Percentiles rank a stretch among this genome's conserved stretches.
Evolutionary conservation across 2,888 invertebrate species (phyloP).

Genomic region (Drosophila cracens): DNA sequence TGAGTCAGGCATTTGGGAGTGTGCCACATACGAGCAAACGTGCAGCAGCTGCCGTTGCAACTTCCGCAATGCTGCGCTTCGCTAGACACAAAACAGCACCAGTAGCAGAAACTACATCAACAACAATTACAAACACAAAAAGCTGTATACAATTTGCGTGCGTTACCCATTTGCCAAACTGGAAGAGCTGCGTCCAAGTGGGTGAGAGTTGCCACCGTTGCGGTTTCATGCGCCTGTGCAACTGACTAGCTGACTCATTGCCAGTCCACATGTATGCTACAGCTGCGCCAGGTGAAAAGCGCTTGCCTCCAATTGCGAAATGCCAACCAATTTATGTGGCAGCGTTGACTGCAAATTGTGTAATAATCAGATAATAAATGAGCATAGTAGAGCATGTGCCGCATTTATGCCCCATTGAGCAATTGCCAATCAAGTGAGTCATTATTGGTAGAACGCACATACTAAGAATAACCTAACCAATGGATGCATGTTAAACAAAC

Average conservation of each 20-base stretch:
- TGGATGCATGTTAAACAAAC: background rate
- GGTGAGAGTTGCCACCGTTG: conserved; percentile 60
- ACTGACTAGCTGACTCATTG: conserved; percentile 54
- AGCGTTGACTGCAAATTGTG: conserved; percentile 61
- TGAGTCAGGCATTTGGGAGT: conserved; percentile 36
- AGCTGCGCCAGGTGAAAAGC: conserved; percentile 70
- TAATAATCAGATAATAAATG: conserved; percentile 73
- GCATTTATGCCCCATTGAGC: conserved; percentile 73
- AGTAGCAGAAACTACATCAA: conserved; percentile 48
- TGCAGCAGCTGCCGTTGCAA: conserved; percentile 66
- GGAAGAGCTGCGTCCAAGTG: conserved; percentile 46
- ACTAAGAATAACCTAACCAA: conserved; percentile 4
- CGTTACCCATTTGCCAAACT: conserved; percentile 69
- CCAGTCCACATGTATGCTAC: conserved; percentile 31
- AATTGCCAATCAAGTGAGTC: conserved; percentile 63
- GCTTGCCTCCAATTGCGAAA: conserved; percentile 62
- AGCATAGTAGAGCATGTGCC: conserved; percentile 58
- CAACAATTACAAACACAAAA: conserved; percentile 19
- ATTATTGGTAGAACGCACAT: conserved; percentile 24
- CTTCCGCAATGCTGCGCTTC: conserved; percentile 77
- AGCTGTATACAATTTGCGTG: conserved; percentile 64
- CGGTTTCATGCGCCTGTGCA: conserved; percentile 64
- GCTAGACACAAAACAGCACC: conserved; percentile 50
- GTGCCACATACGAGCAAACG: conserved; percentile 51
- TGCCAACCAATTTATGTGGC: conserved; percentile 49